phyloP scores from a whole-genome alignment of 1,140 invertebrate genomes.

The Hylaeus volcanicus region DNA sequence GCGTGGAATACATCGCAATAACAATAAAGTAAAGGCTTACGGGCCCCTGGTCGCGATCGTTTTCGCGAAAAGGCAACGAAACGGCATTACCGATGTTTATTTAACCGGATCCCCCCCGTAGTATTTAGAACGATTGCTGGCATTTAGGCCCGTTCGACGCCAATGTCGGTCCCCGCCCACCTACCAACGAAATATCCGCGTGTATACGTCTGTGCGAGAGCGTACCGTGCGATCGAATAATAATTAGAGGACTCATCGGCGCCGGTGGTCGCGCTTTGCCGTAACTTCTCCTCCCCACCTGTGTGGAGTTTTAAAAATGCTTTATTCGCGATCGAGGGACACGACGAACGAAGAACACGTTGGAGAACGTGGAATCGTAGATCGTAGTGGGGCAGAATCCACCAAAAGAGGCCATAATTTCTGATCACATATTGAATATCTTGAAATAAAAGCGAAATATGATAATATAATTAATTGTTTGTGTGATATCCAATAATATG shows the following conservation, averaged over 20 bases:
- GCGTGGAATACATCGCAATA: slow-evolving; percentile 58
- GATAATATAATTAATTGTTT: no score
- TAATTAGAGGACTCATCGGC: slow-evolving; percentile 61
- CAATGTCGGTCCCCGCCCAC: slow-evolving; percentile 17
- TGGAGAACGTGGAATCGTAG: not conserved
- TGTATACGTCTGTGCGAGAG: not conserved
- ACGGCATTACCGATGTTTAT: slow-evolving; percentile 68
- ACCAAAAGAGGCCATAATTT: no score
- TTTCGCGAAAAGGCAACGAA: slow-evolving; percentile 65
- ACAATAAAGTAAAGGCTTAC: slow-evolving; percentile 67
- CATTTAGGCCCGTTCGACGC: slow-evolving; percentile 48
- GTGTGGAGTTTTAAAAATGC: slow-evolving; percentile 9
- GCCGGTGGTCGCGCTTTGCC: slow-evolving; percentile 53
- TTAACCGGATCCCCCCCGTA: slow-evolving; percentile 49
- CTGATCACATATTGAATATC: no score
- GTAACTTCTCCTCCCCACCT: slow-evolving; percentile 19
- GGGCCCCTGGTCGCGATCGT: slow-evolving; percentile 49
- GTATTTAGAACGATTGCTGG: slow-evolving; percentile 58
- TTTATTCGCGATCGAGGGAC: not conserved
- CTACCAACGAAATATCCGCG: slow-evolving; percentile 30
- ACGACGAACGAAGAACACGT: not conserved
- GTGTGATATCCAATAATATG: no score
- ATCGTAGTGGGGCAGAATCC: no score
- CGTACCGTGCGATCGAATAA: slow-evolving; percentile 47
- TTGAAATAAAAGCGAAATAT: no score